These are phyloP conservation scores for Pemphigus obesinymphae DNA, from an alignment of 1,140 invertebrate species.

Conservation along the genomic window DNA sequence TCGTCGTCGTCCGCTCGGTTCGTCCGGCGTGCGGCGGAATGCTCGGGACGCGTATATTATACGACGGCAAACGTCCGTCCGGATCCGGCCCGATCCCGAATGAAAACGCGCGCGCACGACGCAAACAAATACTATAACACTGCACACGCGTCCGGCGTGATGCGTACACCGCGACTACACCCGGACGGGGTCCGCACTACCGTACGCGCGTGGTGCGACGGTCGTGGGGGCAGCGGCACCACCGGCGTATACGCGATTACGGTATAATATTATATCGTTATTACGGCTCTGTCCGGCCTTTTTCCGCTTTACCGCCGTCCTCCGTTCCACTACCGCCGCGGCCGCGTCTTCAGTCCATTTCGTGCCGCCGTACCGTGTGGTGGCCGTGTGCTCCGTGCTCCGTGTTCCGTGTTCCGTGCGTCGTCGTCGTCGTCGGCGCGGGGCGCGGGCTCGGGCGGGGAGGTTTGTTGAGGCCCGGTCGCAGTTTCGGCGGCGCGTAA, in stretches of 20 bases:
- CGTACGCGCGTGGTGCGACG: background rate
- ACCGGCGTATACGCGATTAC: background rate
- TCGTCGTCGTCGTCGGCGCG: background rate
- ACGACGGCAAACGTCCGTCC: background rate
- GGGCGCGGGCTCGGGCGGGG: too few species aligned
- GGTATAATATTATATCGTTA: too few species aligned
- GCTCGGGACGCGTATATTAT: background rate
- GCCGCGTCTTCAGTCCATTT: background rate
- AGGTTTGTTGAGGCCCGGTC: too few species aligned
- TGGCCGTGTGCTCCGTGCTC: background rate
- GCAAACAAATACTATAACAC: background rate
- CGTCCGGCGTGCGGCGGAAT: background rate
- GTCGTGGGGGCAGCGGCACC: background rate
- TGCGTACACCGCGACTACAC: background rate
- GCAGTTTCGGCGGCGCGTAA: slow-evolving; percentile 15
- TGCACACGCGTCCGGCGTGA: background rate
- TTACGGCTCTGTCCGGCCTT: too few species aligned
- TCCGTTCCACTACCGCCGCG: background rate
- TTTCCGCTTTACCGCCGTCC: too few species aligned
- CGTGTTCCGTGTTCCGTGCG: background rate
- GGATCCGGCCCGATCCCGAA: background rate
- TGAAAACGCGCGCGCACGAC: background rate
- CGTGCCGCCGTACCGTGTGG: background rate
- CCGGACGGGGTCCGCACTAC: background rate
- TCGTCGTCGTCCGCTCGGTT: background rate